Base-by-base conservation (phyloP, 2,797 vertebrate species). In the Cirrhinus molitorella region DNA sequence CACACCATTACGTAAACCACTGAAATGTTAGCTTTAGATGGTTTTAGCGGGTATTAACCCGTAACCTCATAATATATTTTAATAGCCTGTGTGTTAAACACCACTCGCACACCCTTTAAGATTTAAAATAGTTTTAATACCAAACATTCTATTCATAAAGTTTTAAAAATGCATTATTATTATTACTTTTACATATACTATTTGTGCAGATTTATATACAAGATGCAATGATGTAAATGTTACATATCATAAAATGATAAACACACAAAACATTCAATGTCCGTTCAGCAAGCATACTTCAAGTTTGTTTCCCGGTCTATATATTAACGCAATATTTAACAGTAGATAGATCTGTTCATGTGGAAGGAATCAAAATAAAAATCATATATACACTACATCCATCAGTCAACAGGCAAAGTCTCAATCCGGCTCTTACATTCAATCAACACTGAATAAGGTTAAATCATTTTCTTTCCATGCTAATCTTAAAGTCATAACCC, bases 161-260 rank as follows among this genome's bases (percentile, higher is more conserved):
- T 11, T 67, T 75, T 78, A 85, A 76, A 86, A 67, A 79, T 61
- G 86, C n/a, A n/a, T n/a, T 88, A 88, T 68, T 74, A 72, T 77
- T 16, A 85, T 78, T 71, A 87, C 78, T 13, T 85, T 77, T 73
- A 89, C 80, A 88, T 87, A 89, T 76, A 83, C 57, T 76, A 45
- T 31, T 89, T 92, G 88, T 91, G 90, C 90, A 91, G 88, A 86
- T 85, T 86, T 79, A 92, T 85, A 90, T 89, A 89, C 67, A 88
- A 43, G 28, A 81, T 67, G 25, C 70, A n/a, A 65, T 85, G 88
- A 67, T 53, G 87, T 85, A 85, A 88, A 90, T 89, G 86, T 89
- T 85, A 92, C 73, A 90, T 88, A 80, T 88, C 86, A 85, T 80
- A 83, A 88, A 86, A 88, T 17, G n/a, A 83, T 79, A 14, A 79